Base-by-base conservation (phyloP, 2,888 invertebrate genomes). In the Agrotis puta region DNA sequence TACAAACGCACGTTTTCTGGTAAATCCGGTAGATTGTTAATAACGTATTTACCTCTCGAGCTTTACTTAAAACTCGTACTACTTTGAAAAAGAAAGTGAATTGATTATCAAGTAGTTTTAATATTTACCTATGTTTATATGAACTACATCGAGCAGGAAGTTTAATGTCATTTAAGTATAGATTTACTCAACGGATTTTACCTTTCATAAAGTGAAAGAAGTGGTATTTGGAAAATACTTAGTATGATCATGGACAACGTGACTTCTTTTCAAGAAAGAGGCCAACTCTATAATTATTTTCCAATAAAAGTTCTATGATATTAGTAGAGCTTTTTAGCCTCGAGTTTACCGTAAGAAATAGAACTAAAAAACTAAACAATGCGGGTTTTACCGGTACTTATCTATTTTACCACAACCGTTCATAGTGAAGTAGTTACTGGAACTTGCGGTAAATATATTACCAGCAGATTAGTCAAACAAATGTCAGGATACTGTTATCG, bases 401-500 rank as follows among this genome's bases (percentile, higher is more conserved):
- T 64, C 50, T 73, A 51, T 66, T 66, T 62, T 39, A 58, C 63
- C 57, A 74, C 16, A 81, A 59, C n/a, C 18, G 4, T 64, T 50
- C 43, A 33, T 43, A 63, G 39, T 65, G 57, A 78, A 78, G 71
- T 70, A 82, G 81, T 82, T 84, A 88, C 84, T 81, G 84, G 79
- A 85, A 82, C 83, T 88, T 85, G 85, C 85, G 85, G 88, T 90
- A 86, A 86, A 88, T 70, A 57, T 85, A 87, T 81, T 24, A 82
- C 83, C 75, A 84, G 82, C 66, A 70, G 76, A 87, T 86, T 85
- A 88, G 84, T 84, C 85, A 84, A 84, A 85, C 73, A 88, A 88
- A 90, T 86, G 82, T 82, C 81, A 81, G 79, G 79, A 85, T 88
- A 91, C 90, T 89, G 91, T 90, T 92, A 90, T 87, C 75, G 71